Base-by-base conservation (phyloP, 2,888 invertebrate species). In the Campaea margaritaria region DNA sequence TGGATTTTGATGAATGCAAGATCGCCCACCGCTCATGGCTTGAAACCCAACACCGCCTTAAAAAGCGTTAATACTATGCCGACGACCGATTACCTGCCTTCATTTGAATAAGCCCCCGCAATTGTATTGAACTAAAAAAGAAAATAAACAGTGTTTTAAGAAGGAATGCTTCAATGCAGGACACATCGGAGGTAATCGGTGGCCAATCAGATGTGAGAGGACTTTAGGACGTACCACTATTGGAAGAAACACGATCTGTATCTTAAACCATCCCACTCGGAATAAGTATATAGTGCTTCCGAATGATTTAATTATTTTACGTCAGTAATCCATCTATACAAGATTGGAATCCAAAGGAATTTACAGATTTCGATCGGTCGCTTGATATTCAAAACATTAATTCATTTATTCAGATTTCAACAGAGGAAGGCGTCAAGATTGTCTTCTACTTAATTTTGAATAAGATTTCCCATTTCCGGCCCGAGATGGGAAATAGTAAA, bases 91-190 rank as follows among this genome's bases (percentile, higher is more conserved):
- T 83, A 81, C 74, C 67, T 49, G 57, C 58, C 76, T 21, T 78
- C 79, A 85, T 86, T 86, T 84, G 78, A 83, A 85, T 86, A 86
- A 85, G 74, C 79, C 79, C 73, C 76, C 68, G 75, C 79, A 79
- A 83, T 82, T 78, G 75, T 72, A 73, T 69, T 72, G 71, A 75
- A 76, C 75, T 73, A 76, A 78, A 77, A 72, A 72, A 69, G 15
- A 72, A 74, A 74, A 68, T 65, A 72, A 76, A 65, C 66, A 65
- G 46, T 51, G 7, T 41, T 45, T 45, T 46, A 48, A 43, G 31
- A 48, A 63, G 58, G 65, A 69, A 69, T 69, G 66, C 67, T 58
- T 64, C 61, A 63, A 64, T 61, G 65, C 59, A 68, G 63, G 68
- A 73, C 67, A 66, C 70, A 65, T 64, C 56, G 53, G 67, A 64